Conservation (phyloP, 2,888 invertebrate species). For the Spisula solida region DNA sequence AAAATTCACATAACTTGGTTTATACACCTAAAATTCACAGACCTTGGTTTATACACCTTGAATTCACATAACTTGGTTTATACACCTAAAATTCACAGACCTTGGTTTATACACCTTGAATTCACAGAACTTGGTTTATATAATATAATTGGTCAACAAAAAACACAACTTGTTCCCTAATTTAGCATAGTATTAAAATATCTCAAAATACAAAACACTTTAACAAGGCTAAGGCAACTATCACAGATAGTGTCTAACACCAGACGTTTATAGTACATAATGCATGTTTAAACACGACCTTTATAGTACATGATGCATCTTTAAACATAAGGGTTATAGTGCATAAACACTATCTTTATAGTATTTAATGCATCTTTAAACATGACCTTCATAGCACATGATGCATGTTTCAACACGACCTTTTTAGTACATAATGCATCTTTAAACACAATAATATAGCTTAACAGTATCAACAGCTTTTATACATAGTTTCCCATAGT, state of each 20-base stretch:
- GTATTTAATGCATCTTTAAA: too few species aligned
- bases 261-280: not conserved
- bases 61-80: too few species aligned
- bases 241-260: slow-evolving; percentile 16
- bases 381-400: too few species aligned
- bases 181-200: slow-evolving; percentile 13
- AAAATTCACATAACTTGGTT: too few species aligned
- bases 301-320: too few species aligned
- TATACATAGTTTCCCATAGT: too few species aligned
- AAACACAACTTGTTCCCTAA: slow-evolving; percentile 6
- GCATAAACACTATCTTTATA: not conserved
- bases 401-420: too few species aligned
- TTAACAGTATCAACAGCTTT: slow-evolving; percentile 11
- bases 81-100: too few species aligned
- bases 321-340: not conserved
- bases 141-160: not conserved
- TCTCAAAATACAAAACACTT: not conserved
- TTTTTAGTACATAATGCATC: not conserved
- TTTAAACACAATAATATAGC: not conserved
- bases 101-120: not conserved
- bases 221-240: not conserved
- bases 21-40: too few species aligned
- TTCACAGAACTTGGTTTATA: not conserved
- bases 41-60: too few species aligned
- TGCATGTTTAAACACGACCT: too few species aligned